Conservation (phyloP, 2,888 invertebrate genomes). For the Homarus gammarus region DNA sequence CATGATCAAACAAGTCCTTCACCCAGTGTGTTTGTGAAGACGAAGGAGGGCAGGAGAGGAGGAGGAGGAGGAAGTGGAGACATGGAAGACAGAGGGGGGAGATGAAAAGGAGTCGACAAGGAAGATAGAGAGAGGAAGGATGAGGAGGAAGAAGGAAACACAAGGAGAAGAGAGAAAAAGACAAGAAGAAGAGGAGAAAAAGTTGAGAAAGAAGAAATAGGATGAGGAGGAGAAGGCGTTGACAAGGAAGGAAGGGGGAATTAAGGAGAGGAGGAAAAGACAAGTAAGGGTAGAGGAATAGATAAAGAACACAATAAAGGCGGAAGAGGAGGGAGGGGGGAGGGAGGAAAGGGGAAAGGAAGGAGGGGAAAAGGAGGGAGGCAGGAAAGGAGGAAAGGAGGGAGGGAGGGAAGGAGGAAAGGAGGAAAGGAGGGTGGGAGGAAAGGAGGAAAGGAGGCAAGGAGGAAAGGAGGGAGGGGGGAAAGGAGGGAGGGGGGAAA, state of each 20-base stretch:
- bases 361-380: not conserved
- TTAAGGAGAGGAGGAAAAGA: not conserved
- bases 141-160: not conserved
- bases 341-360: not conserved
- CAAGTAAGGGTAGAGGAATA: too few relatives aligned
- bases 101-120: too few relatives aligned
- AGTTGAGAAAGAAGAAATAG: not conserved
- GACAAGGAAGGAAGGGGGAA: not conserved
- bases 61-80: too few relatives aligned
- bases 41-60: too few relatives aligned
- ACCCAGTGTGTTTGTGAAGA: too few relatives aligned
- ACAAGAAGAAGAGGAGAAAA: not conserved
- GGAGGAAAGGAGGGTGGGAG: not conserved
- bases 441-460: not conserved
- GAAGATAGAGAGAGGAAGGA: not conserved
- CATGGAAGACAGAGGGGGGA: not conserved
- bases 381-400: not conserved
- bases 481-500: not conserved
- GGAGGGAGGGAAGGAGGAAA: not conserved
- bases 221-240: too few relatives aligned
- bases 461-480: not conserved
- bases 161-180: not conserved
- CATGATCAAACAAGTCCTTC: too few relatives aligned
- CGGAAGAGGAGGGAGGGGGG: not conserved
- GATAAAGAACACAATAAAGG: not conserved